These are phyloP conservation scores for Natrix natrix DNA, from an alignment of 2,797 vertebrate genomes.

Conservation along the genomic window DNA sequence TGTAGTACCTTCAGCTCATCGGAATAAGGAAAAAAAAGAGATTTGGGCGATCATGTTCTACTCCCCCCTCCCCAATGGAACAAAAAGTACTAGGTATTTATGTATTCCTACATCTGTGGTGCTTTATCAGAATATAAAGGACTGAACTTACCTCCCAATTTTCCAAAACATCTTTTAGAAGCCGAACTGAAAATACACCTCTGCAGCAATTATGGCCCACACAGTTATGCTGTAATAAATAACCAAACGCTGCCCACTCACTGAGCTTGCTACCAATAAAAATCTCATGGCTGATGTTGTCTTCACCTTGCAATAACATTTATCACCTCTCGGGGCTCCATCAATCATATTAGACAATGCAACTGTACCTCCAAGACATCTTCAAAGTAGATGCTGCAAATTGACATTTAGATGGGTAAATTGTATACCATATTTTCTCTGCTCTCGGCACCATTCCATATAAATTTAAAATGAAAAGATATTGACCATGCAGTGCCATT, in stretches of 20 bases:
- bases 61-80: neutral
- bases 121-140: conserved; percentile 21
- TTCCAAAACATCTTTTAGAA: conserved; percentile 26
- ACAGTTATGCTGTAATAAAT: conserved; percentile 44
- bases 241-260: conserved; percentile 33
- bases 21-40: neutral
- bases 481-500: neutral
- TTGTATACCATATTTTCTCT: neutral
- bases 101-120: neutral
- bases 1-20: neutral
- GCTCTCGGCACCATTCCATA: neutral
- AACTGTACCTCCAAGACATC: neutral
- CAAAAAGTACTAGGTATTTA: neutral
- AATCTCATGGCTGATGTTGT: conserved; percentile 34
- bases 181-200: conserved; percentile 28
- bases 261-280: conserved; percentile 30
- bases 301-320: neutral
- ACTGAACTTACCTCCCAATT: neutral
- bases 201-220: neutral
- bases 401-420: neutral
- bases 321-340: conserved; percentile 21
- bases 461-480: neutral
- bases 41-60: neutral
- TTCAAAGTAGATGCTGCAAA: conserved; percentile 41
- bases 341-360: neutral